Evolutionary conservation across 37 sponge, comb jelly and placozoan species (phyloP).

Genomic region (Theonella swinhoei): DNA sequence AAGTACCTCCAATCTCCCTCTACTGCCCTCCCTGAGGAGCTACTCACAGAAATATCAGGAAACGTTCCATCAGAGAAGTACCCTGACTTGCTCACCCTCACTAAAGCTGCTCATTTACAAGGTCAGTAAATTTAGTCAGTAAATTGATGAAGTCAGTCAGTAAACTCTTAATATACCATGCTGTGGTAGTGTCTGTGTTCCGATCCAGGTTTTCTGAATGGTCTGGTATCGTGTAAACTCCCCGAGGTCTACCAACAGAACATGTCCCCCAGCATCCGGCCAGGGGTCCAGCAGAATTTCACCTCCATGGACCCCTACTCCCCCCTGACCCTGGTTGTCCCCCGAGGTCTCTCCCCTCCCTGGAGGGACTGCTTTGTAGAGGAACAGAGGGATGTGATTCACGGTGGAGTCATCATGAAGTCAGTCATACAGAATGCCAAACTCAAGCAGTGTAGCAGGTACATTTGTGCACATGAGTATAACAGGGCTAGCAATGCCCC

Average conservation of each 20-base stretch:
- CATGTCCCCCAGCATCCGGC: slow-evolving; percentile 38
- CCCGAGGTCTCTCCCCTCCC: slow-evolving; percentile 56
- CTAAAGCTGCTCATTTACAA: slow-evolving; percentile 60
- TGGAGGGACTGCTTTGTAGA: slow-evolving; percentile 74
- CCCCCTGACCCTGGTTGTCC: slow-evolving; percentile 70
- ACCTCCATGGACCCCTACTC: slow-evolving; percentile 61
- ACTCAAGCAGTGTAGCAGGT: slow-evolving; percentile 78
- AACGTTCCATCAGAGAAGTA: slow-evolving; percentile 45
- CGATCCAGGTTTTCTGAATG: slow-evolving; percentile 68
- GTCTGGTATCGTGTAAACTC: slow-evolving; percentile 22
- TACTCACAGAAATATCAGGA: slow-evolving; percentile 29
- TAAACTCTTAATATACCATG: not conserved
- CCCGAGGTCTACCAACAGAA: slow-evolving; percentile 48
- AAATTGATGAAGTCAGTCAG: not conserved
- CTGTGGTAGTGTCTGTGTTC: not conserved
- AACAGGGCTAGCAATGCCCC: not conserved
- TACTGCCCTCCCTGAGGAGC: slow-evolving; percentile 44
- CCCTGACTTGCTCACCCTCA: slow-evolving; percentile 53
- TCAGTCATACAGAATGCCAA: slow-evolving; percentile 37
- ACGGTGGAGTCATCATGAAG: slow-evolving; percentile 55
- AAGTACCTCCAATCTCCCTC: slow-evolving; percentile 29
- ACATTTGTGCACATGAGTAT: not conserved
- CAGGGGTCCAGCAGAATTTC: slow-evolving; percentile 49
- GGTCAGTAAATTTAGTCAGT: slow-evolving; percentile 25
- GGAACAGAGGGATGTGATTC: slow-evolving; percentile 58